Percentiles rank a stretch among this genome's conserved stretches.
These are phyloP conservation scores for Archocentrus centrarchus DNA, from an alignment of 2,113 vertebrate genomes.

Conservation along the genomic window DNA sequence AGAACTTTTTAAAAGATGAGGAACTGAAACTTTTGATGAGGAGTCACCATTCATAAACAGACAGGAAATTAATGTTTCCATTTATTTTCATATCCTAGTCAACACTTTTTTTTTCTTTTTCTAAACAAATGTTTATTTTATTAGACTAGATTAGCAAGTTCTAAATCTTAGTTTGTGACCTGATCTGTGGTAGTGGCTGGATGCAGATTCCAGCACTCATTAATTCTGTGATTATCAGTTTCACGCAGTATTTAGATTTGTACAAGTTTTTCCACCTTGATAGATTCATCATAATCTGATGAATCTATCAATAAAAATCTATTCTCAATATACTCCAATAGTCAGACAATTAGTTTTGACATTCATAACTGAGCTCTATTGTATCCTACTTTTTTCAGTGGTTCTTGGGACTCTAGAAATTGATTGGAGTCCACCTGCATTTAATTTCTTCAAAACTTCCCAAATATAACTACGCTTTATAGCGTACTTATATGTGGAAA, in stretches of 20 bases:
- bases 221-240: not conserved
- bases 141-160: not conserved
- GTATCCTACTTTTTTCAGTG: too few species aligned
- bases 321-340: too few species aligned
- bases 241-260: too few species aligned
- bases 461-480: too few species aligned
- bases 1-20: constrained; percentile 29
- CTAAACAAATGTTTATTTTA: not conserved
- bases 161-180: not conserved
- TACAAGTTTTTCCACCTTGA: not conserved
- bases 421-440: too few species aligned
- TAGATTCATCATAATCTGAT: too few species aligned
- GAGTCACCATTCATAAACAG: not conserved
- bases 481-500: too few species aligned
- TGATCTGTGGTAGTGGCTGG: constrained; percentile 4
- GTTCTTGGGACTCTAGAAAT: too few species aligned
- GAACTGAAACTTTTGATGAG: constrained; percentile 26
- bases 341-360: too few species aligned
- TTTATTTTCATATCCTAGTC: not conserved
- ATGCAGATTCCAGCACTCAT: not conserved
- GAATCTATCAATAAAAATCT: too few species aligned
- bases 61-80: not conserved
- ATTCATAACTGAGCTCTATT: too few species aligned
- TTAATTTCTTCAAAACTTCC: too few species aligned
- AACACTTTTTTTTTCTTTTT: not conserved